Evolutionary conservation across 2,797 vertebrate genomes (phyloP).

Genomic region (Clarias laeviceps): DNA sequence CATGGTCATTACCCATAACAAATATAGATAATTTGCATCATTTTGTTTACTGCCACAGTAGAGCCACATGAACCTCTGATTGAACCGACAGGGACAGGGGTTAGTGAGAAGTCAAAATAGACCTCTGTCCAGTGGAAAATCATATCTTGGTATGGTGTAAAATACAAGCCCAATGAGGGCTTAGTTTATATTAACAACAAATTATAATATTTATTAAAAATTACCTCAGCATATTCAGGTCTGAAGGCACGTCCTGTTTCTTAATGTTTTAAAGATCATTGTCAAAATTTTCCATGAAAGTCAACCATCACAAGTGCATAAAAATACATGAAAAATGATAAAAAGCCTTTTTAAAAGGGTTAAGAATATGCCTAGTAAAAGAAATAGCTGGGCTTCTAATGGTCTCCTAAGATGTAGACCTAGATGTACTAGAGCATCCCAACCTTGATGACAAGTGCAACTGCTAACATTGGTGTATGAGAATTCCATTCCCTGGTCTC

Average conservation of each 20-base stretch:
- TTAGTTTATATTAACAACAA: not conserved
- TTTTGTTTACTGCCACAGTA: conserved; percentile 10
- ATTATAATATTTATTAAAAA: not conserved
- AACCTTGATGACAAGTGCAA: conserved; percentile 16
- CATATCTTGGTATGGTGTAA: not conserved
- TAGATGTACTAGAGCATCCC: conserved; percentile 5
- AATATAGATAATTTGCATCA: not conserved
- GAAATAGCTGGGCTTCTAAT: conserved; percentile 15
- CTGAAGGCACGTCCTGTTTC: conserved; percentile 4
- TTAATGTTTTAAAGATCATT: not conserved
- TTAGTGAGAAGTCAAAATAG: not conserved
- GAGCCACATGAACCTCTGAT: not conserved
- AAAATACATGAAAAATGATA: conserved; percentile 23
- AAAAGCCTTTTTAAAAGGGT: conserved; percentile 16
- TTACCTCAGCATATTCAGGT: too few relatives aligned
- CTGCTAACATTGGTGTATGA: conserved; percentile 12
- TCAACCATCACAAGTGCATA: conserved; percentile 1
- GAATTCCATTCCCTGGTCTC: conserved; percentile 21
- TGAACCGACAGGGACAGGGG: not conserved
- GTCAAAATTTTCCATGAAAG: conserved; percentile 10
- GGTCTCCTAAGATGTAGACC: conserved; percentile 15
- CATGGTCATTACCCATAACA: conserved; percentile 8
- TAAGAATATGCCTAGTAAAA: conserved; percentile 1
- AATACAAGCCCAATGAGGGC: not conserved
- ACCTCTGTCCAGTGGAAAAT: conserved; percentile 4